Evolutionary conservation across 2,888 invertebrate genomes (phyloP), one percentile per base, ranked within the genome.

Genomic region (Harpagoxenus sublaevis): DNA sequence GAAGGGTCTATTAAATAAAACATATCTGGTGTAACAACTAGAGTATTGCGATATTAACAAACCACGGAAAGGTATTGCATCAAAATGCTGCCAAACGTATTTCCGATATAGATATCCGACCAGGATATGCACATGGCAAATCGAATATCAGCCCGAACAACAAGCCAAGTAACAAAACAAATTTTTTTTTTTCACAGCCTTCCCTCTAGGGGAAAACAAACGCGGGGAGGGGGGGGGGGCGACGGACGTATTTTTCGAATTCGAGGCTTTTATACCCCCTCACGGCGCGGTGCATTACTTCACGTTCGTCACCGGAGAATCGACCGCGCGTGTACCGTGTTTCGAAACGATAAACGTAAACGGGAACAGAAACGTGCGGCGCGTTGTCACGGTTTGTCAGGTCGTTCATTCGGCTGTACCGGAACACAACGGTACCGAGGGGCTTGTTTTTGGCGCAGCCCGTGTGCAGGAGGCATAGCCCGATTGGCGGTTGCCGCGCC

Each of bases 321-420:
- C 55, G 55, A 65, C 62, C 70, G 71, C 81, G 62, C 57, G 71
- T 79, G 84, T 55, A 35, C 62, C 57, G 71, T 42, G 88, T 81
- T 53, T 15, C 63, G 66, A 71, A 65, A 74, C 86, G 87, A 87
- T 89, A 86, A 87, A 90, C 77, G 87, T 62, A 87, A 89, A 84
- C 83, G 57, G 62, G 62, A 63, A 55, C 15, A 28, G 39, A 70
- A 53, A 48, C 35, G 70, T 31, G 48, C 28, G 51, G 66, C 75
- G 66, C 48, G 35, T 79, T 79, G 79, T 79, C 79, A 79, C 79
- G 79, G 79, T 89, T 90, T 83, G 60, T 66, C 84, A 79, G 84
- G 75, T 81, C 84, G 83, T 89, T 89, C 79, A 75, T 81, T 84
- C 83, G 77, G 83, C 83, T 74, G 60, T 73, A 39, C 57, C 71